Percentiles rank a stretch among this genome's conserved stretches.
phyloP scores from a whole-genome alignment of 2,113 vertebrate genomes.

The Coptodon bakossiorum region DNA sequence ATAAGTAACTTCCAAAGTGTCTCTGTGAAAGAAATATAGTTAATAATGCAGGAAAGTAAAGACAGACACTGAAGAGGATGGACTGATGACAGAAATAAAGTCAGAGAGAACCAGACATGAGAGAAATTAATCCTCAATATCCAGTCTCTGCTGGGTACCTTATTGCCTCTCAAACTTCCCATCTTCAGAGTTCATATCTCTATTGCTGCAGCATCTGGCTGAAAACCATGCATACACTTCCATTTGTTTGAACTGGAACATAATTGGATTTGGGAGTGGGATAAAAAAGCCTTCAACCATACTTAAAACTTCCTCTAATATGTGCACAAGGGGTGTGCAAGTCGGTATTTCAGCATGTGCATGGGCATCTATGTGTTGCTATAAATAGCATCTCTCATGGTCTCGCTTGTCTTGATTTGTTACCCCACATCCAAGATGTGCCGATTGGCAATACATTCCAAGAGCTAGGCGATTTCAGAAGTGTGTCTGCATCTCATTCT shows the following conservation, averaged over 20 bases:
- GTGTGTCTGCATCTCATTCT: slow-evolving; percentile 46
- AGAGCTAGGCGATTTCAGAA: slow-evolving; percentile 39
- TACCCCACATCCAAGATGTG: slow-evolving; percentile 37
- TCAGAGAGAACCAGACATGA: slow-evolving; percentile 48
- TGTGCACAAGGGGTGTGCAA: background rate
- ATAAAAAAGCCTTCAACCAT: slow-evolving; percentile 69
- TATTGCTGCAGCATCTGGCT: slow-evolving; percentile 58
- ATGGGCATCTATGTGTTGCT: slow-evolving; percentile 21
- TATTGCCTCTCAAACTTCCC: slow-evolving; percentile 70
- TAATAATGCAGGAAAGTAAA: slow-evolving; percentile 34
- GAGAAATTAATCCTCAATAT: slow-evolving; percentile 74
- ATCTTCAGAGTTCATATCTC: slow-evolving; percentile 72
- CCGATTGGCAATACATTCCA: slow-evolving; percentile 42
- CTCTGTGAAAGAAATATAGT: slow-evolving; percentile 19
- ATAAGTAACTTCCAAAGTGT: background rate
- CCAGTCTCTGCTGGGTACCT: slow-evolving; percentile 70
- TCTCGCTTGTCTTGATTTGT: slow-evolving; percentile 56
- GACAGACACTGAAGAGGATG: slow-evolving; percentile 8
- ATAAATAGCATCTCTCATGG: slow-evolving; percentile 59
- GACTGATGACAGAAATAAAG: slow-evolving; percentile 39
- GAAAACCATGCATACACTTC: slow-evolving; percentile 61
- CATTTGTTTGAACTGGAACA: slow-evolving; percentile 66
- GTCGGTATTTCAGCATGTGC: background rate
- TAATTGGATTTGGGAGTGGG: slow-evolving; percentile 70
- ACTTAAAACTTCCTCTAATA: slow-evolving; percentile 50